A percentile compares a stretch with the other conserved stretches of the same genome.
Evolutionary conservation across 2,113 vertebrate species (phyloP).

Genomic region (Bostrychus sinensis): DNA sequence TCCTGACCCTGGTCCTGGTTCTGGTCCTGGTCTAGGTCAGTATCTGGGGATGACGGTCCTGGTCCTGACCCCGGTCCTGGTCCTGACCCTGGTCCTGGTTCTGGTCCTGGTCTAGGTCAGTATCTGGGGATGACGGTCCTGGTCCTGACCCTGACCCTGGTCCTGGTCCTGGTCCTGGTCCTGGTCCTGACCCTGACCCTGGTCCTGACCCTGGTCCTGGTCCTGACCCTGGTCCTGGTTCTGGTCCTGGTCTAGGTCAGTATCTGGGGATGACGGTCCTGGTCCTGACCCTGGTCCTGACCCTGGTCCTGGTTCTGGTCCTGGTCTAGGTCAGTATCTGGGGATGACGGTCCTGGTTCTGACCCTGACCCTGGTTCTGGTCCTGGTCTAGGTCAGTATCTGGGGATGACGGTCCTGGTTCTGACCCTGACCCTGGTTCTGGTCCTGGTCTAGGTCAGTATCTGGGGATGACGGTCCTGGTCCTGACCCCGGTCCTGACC

Average conservation of each 20-base stretch:
- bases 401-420: conserved; percentile 87
- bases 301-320: background rate
- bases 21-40: conserved; percentile 61
- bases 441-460: background rate
- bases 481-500: conserved; percentile 67
- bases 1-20: too few species aligned
- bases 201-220: conserved; percentile 68
- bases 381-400: conserved; percentile 70
- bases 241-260: conserved; percentile 59
- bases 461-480: background rate
- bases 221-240: background rate
- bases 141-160: background rate
- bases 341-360: too few species aligned
- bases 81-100: conserved; percentile 63
- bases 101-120: background rate
- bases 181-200: conserved; percentile 81
- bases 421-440: conserved; percentile 72
- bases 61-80: conserved; percentile 79
- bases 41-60: conserved; percentile 87
- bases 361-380: background rate
- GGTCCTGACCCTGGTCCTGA: conserved; percentile 78
- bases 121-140: too few species aligned
- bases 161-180: conserved; percentile 44
- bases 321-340: too few species aligned
- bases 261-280: conserved; percentile 87